These are phyloP conservation scores for Lymantria monacha DNA, from an alignment of 2,888 invertebrate species.

Conservation along the genomic window DNA sequence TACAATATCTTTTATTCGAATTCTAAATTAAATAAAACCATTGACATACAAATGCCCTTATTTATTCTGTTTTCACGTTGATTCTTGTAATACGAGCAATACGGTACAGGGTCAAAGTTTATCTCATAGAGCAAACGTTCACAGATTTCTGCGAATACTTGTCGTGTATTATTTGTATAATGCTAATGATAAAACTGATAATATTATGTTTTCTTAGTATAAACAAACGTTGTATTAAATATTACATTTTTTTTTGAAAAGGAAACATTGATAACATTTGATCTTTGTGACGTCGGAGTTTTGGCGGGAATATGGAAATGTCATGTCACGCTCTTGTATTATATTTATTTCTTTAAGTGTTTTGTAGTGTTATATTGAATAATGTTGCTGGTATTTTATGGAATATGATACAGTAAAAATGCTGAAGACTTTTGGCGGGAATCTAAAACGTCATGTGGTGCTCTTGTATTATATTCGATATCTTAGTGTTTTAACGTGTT, in stretches of 20 bases:
- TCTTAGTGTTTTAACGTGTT: too few species aligned
- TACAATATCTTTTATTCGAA: too few species aligned
- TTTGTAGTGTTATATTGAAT: too few species aligned
- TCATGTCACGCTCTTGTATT: too few species aligned
- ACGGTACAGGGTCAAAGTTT: neutral
- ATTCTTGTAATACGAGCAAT: too few species aligned
- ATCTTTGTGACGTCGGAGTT: neutral
- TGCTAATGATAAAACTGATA: constrained; percentile 16
- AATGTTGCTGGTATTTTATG: too few species aligned
- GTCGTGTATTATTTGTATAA: constrained; percentile 12
- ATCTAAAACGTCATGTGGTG: too few species aligned
- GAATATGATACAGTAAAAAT: too few species aligned
- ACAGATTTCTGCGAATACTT: constrained; percentile 33
- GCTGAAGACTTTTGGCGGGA: too few species aligned
- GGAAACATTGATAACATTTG: neutral
- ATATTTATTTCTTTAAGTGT: too few species aligned
- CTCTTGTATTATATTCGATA: too few species aligned
- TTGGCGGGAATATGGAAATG: too few species aligned
- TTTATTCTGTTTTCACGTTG: neutral
- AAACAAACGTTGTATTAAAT: constrained; percentile 2
- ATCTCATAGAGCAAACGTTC: constrained; percentile 8
- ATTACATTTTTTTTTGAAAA: constrained; percentile 1
- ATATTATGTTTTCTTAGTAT: constrained; percentile 11
- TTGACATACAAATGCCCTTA: constrained; percentile 1
- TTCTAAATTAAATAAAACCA: neutral